Conservation (phyloP, 2,888 invertebrate species). For the Drosophila longiperda region DNA sequence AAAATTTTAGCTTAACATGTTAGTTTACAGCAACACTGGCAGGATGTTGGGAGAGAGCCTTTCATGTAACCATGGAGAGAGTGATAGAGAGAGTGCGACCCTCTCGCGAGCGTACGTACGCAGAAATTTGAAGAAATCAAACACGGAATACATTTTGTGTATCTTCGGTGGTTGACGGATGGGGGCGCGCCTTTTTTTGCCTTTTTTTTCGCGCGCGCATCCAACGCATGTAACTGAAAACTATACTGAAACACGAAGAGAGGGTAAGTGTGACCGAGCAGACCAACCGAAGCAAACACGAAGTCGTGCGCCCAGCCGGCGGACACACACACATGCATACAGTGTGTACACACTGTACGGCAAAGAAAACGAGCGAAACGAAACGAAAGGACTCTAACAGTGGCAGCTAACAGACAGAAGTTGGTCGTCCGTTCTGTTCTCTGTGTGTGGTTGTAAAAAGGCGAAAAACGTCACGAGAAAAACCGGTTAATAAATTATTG, state of each 20-base stretch:
- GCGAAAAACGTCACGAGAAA: slow-evolving; percentile 76
- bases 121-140: slow-evolving; percentile 40
- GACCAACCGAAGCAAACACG: slow-evolving; percentile 54
- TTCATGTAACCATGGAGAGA: slow-evolving; percentile 19
- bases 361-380: slow-evolving; percentile 46
- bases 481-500: slow-evolving; percentile 84
- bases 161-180: slow-evolving; percentile 60
- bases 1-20: slow-evolving; percentile 25
- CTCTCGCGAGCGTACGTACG: slow-evolving; percentile 11
- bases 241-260: slow-evolving; percentile 55
- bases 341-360: slow-evolving; percentile 17
- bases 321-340: slow-evolving; percentile 29
- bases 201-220: slow-evolving; percentile 68
- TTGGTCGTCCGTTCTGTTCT: slow-evolving; percentile 63
- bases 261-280: slow-evolving; percentile 23
- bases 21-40: slow-evolving; percentile 15
- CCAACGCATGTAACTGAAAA: slow-evolving; percentile 72
- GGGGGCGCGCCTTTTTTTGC: slow-evolving; percentile 66
- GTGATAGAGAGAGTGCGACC: neutral
- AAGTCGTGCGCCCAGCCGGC: slow-evolving; percentile 70
- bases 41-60: slow-evolving; percentile 23
- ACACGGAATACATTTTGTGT: slow-evolving; percentile 66
- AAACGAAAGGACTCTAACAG: slow-evolving; percentile 51
- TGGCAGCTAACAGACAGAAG: slow-evolving; percentile 62
- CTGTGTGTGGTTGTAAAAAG: slow-evolving; percentile 81